A percentile compares a stretch with the other conserved stretches of the same genome.
These are phyloP conservation scores for Ectemnius lituratus DNA, from an alignment of 2,888 invertebrate species.

Conservation along the genomic window DNA sequence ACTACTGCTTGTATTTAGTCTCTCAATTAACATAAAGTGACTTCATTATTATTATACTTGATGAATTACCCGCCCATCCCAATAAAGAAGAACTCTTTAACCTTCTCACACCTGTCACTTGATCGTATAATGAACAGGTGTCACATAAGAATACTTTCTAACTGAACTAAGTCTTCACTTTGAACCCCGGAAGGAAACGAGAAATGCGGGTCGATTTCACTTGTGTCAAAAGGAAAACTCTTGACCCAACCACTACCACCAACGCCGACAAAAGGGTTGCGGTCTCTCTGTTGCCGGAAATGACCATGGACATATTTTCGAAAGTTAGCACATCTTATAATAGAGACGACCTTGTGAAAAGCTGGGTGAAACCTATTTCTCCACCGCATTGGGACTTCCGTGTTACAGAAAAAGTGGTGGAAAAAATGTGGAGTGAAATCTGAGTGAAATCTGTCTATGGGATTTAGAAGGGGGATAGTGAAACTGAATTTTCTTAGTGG, in stretches of 20 bases:
- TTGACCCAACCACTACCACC: not conserved
- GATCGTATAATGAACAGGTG: constrained; percentile 45
- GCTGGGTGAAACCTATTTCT: constrained; percentile 50
- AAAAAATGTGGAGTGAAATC: constrained; percentile 34
- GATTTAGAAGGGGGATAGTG: not conserved
- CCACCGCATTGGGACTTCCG: constrained; percentile 39
- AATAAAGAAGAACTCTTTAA: constrained; percentile 54
- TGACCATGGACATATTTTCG: constrained; percentile 38
- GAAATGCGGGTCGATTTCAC: not conserved
- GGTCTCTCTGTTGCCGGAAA: constrained; percentile 70
- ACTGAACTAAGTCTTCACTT: not conserved
- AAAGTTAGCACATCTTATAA: constrained; percentile 23
- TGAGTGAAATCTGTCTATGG: constrained; percentile 21
- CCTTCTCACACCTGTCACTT: constrained; percentile 49
- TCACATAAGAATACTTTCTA: not conserved
- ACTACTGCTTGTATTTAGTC: constrained; percentile 72
- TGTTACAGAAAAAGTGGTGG: constrained; percentile 25
- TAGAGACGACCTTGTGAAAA: constrained; percentile 45
- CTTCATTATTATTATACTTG: constrained; percentile 66
- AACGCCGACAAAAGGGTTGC: constrained; percentile 62
- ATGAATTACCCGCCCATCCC: constrained; percentile 36
- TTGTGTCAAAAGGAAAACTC: not conserved
- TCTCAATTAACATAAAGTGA: constrained; percentile 72
- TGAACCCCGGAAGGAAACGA: not conserved
- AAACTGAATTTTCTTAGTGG: not conserved